Evolutionary conservation across 2,888 invertebrate genomes (phyloP), one percentile per base, ranked within the genome.

Genomic region (Parelbella ahira): DNA sequence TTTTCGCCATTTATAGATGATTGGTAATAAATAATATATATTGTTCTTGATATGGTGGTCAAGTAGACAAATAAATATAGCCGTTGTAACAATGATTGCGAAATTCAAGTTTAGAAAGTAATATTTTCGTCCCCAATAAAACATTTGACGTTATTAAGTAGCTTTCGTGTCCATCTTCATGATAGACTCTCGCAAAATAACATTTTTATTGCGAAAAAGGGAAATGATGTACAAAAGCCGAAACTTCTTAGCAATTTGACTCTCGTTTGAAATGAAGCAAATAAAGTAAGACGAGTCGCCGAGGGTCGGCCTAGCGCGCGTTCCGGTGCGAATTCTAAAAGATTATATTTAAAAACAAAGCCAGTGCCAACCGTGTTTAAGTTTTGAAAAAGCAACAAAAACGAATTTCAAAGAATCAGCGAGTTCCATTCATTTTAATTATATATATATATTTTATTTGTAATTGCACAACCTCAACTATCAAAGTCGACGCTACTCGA

Each of bases 201-300:
- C 32, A 39, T 39, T 39, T 39, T 39, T 39, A 39, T 39, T 39
- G 32, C 12, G 38, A 44, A 38, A 43, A 46, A 58, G 51, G 47
- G 53, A 55, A 67, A 60, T 54, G 57, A 61, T 57, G 54, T 54
- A 54, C 51, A 63, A 52, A 55, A 64, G 53, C 47, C 43, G 53
- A 69, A 73, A 72, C 63, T 73, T 75, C 69, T 68, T 70, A 68
- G 71, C 70, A 77, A 72, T 77, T 61, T 65, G 67, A 69, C 63
- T 68, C 64, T 68, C 60, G 69, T 67, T 67, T 59, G 63, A 72
- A 75, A 72, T 70, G 68, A 73, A 68, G 68, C 68, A 76, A 78
- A 79, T 73, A 75, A 70, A 75, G 65, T 61, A 63, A 67, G 64
- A 59, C 63, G 58, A 60, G 46, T 58, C 57, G 53, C 51, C 57